Base-by-base conservation (phyloP, 2,797 vertebrate genomes). In the Malacoctenus gilli region DNA sequence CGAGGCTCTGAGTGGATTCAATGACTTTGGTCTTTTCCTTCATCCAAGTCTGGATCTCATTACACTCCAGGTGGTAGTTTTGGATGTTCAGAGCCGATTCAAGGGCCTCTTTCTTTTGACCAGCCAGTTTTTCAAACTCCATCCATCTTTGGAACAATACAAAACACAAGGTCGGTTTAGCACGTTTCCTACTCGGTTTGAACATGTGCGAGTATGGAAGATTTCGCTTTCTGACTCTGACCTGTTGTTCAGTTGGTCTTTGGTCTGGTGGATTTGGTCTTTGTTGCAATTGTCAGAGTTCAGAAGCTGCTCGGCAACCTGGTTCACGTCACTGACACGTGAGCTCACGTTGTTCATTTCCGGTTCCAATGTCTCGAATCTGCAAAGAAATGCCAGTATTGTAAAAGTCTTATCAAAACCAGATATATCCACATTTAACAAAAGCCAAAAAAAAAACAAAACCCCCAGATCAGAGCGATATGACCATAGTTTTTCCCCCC, bases 1-100 rank as follows among this genome's bases (percentile, higher is more conserved):
- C 96, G 67, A 95, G 84, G 22, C 91, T 85, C 82, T 96, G 94
- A 0, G 96, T 97, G n/a, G 96, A 97, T 80, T 98, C 97, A 8
- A 99, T 96, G 32, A 96, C 94, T 52, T 97, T 96, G 41, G 95
- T 97, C 86, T 99, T 99, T 68, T 99, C 96, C 78, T 91, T 92
- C 94, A 99, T 98, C 97, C 97, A 99, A 19, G 91, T 87, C 56
- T 94, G 91, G 44, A 94, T 97, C 87, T 99, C 97, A 19, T 95
- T 94, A 80, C 97, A 99, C 54, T 98, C 97, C 41, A 99, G 76
- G 78, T 95, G 93, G 85, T 95, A 99, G 85, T 98, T 99, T 82
- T 97, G 96, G 76, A 97, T 94, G 88, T 94, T 95, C 25, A 99
- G 90, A 0, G 95, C 95, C 0, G 97, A 95, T 0, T 92, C 94